These are phyloP conservation scores for Malachius bipustulatus DNA, from an alignment of 2,888 invertebrate genomes.

Conservation along the genomic window DNA sequence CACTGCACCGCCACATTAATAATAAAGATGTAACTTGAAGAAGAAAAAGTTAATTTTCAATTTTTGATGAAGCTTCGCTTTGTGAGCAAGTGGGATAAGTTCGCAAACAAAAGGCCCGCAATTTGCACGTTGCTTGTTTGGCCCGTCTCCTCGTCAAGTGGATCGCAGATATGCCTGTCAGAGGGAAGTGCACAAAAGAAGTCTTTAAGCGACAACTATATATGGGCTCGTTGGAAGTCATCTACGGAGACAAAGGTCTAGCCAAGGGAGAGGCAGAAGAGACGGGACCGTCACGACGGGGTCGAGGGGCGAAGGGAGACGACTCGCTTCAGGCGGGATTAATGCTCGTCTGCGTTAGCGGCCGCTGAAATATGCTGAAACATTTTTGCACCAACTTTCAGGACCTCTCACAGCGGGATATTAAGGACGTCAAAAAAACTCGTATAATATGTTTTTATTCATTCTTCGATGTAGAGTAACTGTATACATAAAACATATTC, in stretches of 20 bases:
- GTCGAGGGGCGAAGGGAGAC: too few species aligned
- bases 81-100: constrained; percentile 1
- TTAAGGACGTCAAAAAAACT: too few species aligned
- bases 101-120: constrained; percentile 2
- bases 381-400: too few species aligned
- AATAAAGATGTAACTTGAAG: constrained; percentile 1
- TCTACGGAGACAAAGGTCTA: constrained; percentile 1
- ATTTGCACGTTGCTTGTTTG: constrained; percentile 2
- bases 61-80: neutral
- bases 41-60: constrained; percentile 1
- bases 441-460: too few species aligned
- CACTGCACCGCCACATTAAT: constrained; percentile 3
- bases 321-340: too few species aligned
- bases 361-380: too few species aligned
- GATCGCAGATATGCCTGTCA: constrained; percentile 3
- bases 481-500: too few species aligned
- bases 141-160: neutral
- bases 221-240: constrained; percentile 1
- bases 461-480: too few species aligned
- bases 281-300: too few species aligned
- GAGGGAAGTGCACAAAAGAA: neutral
- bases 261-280: too few species aligned
- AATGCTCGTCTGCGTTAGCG: too few species aligned
- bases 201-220: constrained; percentile 3
- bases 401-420: too few species aligned